Base-by-base conservation (phyloP, 2,113 vertebrate genomes). In the Hyaena hyaena region DNA sequence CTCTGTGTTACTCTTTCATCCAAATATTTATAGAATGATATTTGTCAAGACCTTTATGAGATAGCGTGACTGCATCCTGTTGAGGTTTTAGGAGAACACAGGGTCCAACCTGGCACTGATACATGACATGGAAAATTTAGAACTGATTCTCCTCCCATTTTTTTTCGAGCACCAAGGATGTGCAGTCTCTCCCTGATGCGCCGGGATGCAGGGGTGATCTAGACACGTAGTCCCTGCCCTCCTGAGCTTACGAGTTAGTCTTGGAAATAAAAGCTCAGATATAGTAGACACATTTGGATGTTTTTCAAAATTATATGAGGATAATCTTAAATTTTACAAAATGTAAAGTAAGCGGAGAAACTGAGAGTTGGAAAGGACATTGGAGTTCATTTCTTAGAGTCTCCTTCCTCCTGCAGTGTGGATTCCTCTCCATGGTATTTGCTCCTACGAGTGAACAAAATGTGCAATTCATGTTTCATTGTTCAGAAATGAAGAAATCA, bases 31-130 rank as follows among this genome's bases (percentile, higher is more conserved):
- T 85, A 48, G 43, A 66, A 80, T 84, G 76, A 69, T 87, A 89
- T 85, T 89, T 96, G 85, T 97, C 89, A 96, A n/a, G 53, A 69
- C 95, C 91, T 90, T 94, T 88, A 93, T 84, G 93, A 96, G 86
- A 88, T 61, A 90, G 92, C 33, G 19, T 86, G 73, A 91, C 66
- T 94, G 33, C 68, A 39, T 89, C 80, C 93, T 93, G 23, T 89
- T 65, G 80, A 95, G 50, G 39, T 73, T 92, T 53, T 39, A 85
- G 77, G 79, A 86, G 76, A 71, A 15, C 79, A 5, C 81, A 66
- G 82, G 80, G 87, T 93, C 87, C 91, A 82, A 1, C n/a, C 26
- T 96, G 96, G 73, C 92, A 79, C 50, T 53, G 76, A 77, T 76
- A 90, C 66, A 71, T 71, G 55, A 94, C 31, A 7, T 48, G 31